Base-by-base conservation (phyloP, 53 echinoderm and acorn worm species). In the Arbacia lixula region DNA sequence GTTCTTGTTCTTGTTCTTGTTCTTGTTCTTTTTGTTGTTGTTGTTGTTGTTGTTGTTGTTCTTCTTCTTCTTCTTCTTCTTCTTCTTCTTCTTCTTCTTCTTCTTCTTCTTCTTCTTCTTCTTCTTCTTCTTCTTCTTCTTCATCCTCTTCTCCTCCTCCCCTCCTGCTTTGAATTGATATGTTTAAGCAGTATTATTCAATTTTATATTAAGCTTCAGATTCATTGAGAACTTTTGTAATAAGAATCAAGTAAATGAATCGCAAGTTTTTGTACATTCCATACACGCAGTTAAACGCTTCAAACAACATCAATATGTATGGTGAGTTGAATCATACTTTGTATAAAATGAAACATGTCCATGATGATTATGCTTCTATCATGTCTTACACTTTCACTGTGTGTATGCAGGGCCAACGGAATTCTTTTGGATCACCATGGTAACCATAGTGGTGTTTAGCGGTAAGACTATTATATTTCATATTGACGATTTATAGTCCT, bases 381-480 rank as follows among this genome's bases (percentile, higher is more conserved):
- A n/a, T n/a, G n/a, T n/a, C n/a, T n/a, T n/a, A n/a, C n/a, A n/a
- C n/a, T n/a, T n/a, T n/a, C n/a, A n/a, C n/a, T n/a, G n/a, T n/a
- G n/a, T n/a, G n/a, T n/a, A n/a, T 37, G 36, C 73, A 95, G 95
- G 95, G 95, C 93, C 95, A 12, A 87, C 68, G 39, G 62, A 77
- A 21, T 95, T 95, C 86, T 95, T 93, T 57, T 87, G 71, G 19
- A 88, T 95, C 36, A 95, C 93, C 79, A 91, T 95, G 95, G 91
- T 88, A 50, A 95, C 93, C 10, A 88, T 93, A 16, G 93, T 93
- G 46, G 6, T 93, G 41, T 93, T 95, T 64, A 95, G 89, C 42
- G 87, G 95, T 95, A 87, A 27, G 95, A 50, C 6, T 14, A 10
- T 46, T 10, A 6, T 46, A 10, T 6, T 10, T 46, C 14, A 10